Evolutionary conservation across 2,113 vertebrate species (phyloP).

Genomic region (Pelobates fuscus): DNA sequence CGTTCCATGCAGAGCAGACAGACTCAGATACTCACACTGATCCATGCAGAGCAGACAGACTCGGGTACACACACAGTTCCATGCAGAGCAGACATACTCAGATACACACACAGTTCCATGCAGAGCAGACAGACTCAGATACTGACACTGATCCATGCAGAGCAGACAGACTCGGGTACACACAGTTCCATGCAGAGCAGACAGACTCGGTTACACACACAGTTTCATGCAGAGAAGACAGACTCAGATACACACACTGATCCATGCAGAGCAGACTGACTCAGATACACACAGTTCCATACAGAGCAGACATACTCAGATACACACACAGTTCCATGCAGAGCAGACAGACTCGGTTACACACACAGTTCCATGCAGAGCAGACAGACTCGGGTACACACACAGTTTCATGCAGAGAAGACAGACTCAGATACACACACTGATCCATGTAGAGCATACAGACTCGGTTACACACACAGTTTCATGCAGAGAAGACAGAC

Average conservation of each 20-base stretch:
- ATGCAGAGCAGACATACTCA: neutral
- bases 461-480: no score
- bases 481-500: no score
- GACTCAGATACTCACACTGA: neutral
- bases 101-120: neutral
- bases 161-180: no score
- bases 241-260: neutral
- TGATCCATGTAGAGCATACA: no score
- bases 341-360: neutral
- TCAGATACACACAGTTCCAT: slow-evolving; percentile 1
- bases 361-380: no score
- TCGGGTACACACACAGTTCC: neutral
- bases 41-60: neutral
- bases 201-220: neutral
- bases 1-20: neutral
- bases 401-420: neutral
- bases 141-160: no score
- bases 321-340: neutral
- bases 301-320: neutral
- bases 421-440: no score
- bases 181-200: no score
- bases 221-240: no score
- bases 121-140: no score
- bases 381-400: neutral
- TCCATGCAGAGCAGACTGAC: neutral